Conservation (phyloP, 1,140 invertebrate species). For the Zaprionus ornatus region DNA sequence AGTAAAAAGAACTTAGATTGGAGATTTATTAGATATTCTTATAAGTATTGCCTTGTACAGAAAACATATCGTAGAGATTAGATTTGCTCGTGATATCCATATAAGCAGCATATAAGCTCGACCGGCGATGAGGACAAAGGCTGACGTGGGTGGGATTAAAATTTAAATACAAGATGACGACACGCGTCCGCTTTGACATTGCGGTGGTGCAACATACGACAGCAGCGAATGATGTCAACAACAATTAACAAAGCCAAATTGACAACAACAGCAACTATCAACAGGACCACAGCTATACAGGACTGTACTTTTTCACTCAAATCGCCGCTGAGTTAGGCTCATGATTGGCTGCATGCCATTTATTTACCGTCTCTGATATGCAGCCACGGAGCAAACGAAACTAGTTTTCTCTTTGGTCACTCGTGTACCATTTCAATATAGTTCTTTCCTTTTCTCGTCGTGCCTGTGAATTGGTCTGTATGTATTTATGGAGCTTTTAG, state of each 20-base stretch:
- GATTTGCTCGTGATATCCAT: neutral
- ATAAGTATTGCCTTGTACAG: too few relatives aligned
- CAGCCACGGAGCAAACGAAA: slow-evolving; percentile 43
- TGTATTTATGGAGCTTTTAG: slow-evolving; percentile 76
- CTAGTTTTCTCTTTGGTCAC: slow-evolving; percentile 18
- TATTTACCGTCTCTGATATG: slow-evolving; percentile 58
- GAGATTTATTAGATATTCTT: neutral
- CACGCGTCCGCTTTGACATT: neutral
- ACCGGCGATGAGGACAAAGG: neutral
- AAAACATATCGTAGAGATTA: too few relatives aligned
- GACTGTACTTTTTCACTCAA: slow-evolving; percentile 62
- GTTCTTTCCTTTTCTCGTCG: slow-evolving; percentile 1
- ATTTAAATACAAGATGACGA: slow-evolving; percentile 8
- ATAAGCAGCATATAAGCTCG: neutral
- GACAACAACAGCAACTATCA: slow-evolving; percentile 11
- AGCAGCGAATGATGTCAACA: slow-evolving; percentile 56
- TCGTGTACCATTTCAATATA: neutral
- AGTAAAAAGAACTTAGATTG: neutral
- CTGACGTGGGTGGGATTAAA: slow-evolving; percentile 2
- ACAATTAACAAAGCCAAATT: slow-evolving; percentile 56
- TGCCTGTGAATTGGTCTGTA: slow-evolving; percentile 45
- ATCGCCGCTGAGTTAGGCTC: slow-evolving; percentile 67
- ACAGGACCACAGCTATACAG: slow-evolving; percentile 4
- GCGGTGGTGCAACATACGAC: neutral
- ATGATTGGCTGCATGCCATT: slow-evolving; percentile 62